These are phyloP conservation scores for Andrena bucephala DNA, from an alignment of 2,888 invertebrate genomes.

Conservation along the genomic window DNA sequence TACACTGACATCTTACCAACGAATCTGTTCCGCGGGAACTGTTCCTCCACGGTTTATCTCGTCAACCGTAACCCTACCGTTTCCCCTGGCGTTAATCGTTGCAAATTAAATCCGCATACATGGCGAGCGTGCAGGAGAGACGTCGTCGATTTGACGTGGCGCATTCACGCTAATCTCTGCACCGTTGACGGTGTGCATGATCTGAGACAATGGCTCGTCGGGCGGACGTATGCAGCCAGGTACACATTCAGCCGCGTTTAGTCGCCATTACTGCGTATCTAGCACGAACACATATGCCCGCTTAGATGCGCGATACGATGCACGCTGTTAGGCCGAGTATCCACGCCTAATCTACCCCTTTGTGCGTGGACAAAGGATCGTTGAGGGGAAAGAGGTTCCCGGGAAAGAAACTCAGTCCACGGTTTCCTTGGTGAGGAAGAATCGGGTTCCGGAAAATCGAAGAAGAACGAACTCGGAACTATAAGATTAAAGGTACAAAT, in stretches of 20 bases:
- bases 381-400: neutral
- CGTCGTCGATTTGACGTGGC: constrained; percentile 18
- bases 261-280: constrained; percentile 43
- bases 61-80: constrained; percentile 4
- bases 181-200: constrained; percentile 41
- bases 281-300: constrained; percentile 22
- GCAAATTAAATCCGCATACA: constrained; percentile 24
- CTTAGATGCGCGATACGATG: constrained; percentile 57
- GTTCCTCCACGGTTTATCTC: neutral
- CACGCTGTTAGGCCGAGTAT: constrained; percentile 53
- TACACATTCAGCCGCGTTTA: constrained; percentile 45
- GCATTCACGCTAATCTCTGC: constrained; percentile 38
- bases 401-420: constrained; percentile 2
- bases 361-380: constrained; percentile 57
- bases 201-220: constrained; percentile 37
- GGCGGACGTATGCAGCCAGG: constrained; percentile 26
- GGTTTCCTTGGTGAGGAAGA: neutral
- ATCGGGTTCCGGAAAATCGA: neutral
- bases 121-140: neutral
- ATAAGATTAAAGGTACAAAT: too few relatives aligned
- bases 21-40: neutral
- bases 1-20: neutral
- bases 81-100: constrained; percentile 4
- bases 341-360: constrained; percentile 60
- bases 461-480: too few relatives aligned